Base-by-base conservation (phyloP, 2,888 invertebrate genomes). In the Tetranychus truncatus region DNA sequence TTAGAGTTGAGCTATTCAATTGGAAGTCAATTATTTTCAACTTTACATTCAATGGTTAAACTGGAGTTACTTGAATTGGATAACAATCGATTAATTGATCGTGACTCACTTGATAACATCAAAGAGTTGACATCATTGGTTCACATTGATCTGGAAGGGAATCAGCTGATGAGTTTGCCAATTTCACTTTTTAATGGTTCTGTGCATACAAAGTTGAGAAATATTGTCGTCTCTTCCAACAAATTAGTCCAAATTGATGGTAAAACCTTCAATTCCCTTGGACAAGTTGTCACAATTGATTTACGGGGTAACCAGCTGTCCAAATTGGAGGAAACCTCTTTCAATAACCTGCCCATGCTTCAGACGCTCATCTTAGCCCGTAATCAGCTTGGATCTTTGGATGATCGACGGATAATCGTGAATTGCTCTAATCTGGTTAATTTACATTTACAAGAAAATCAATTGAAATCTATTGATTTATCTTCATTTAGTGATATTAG, bases 121-220 rank as follows among this genome's bases (percentile, higher is more conserved):
- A 86, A 86, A 80, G 87, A 87, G 80, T 90, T 91, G 81, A 87
- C 88, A 74, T 87, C 88, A 80, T 85, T 92, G 75, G 86, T 90
- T n/a, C 91, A 92, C 84, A 87, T 92, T 79, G 92, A 92, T 83
- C 84, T 94, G 80, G 92, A 92, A 81, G 91, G 90, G 75, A 94
- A 94, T 83, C 87, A 89, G 80, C 85, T 94, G 15, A 87, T 88
- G 77, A 85, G 86, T 71, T 84, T 93, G 76, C 88, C 89, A 0
- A 84, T 85, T 65, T 87, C 87, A 77, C 84, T 90, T 72, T 89
- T 91, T 79, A 86, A 88, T 7, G 74, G 87, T 3, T 88, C 87
- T 75, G 84, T 88, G 6, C 90, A 92, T 79, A 85, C 71, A 18
- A 74, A 87, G 11, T 83, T 93, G 74, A 88, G 87, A 75, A 91